Percentiles rank a stretch among this genome's conserved stretches.
These are phyloP conservation scores for Parotia lawesii DNA, from an alignment of 2,113 vertebrate species.

Conservation along the genomic window DNA sequence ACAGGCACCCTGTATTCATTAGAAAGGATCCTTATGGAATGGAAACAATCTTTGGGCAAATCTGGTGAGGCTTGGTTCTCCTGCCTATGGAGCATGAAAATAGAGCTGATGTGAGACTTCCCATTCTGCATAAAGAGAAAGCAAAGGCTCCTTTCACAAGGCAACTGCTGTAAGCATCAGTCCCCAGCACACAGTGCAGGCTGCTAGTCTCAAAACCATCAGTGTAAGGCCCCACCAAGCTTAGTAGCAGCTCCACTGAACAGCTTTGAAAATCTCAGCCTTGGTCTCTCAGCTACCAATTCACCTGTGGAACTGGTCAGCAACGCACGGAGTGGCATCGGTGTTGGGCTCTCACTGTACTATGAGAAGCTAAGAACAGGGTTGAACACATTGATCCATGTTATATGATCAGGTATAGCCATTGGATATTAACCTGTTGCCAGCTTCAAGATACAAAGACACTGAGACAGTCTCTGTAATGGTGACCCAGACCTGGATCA, in stretches of 20 bases:
- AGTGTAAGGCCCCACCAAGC: not conserved
- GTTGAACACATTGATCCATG: not conserved
- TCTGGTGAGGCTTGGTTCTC: not conserved
- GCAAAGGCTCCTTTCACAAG: not conserved
- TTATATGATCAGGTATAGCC: not conserved
- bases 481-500: not conserved
- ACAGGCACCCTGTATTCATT: not conserved
- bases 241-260: not conserved
- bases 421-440: not conserved
- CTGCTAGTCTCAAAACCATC: not conserved
- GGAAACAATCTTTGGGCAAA: not conserved
- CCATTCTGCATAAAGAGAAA: not conserved
- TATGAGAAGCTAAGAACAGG: not conserved
- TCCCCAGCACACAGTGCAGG: not conserved
- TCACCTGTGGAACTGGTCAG: not conserved
- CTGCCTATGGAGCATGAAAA: not conserved
- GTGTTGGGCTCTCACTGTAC: not conserved
- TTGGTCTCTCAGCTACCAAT: not conserved
- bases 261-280: not conserved
- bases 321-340: rapidly evolving
- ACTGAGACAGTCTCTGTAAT: not conserved
- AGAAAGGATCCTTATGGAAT: not conserved
- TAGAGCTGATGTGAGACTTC: not conserved
- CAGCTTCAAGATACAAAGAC: not conserved
- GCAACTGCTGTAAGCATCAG: not conserved